phyloP scores from a whole-genome alignment of 2,888 invertebrate species.

The Amiota communis region DNA sequence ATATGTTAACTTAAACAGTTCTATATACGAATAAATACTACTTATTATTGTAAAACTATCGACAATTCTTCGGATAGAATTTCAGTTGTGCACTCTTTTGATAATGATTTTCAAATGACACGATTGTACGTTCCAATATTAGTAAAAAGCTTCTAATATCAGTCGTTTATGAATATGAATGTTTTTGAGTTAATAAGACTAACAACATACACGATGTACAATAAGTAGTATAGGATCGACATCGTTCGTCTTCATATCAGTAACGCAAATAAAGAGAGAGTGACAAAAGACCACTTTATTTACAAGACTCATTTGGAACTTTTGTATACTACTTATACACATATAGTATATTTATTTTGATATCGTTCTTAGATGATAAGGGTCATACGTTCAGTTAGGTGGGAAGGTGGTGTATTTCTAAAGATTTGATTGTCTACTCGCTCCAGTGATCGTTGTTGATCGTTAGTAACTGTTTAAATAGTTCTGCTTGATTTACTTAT shows the following conservation, averaged over 20 bases:
- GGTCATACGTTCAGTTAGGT: background rate
- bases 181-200: background rate
- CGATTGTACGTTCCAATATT: constrained; percentile 17
- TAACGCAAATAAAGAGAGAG: too few species aligned
- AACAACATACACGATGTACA: too few species aligned
- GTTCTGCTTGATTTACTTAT: background rate
- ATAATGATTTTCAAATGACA: constrained; percentile 53
- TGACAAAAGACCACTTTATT: constrained; percentile 40
- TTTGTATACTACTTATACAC: background rate
- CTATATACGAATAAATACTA: background rate
- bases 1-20: background rate
- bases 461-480: background rate
- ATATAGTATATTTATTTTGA: constrained; percentile 42
- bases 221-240: background rate
- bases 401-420: constrained; percentile 10
- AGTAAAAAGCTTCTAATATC: constrained; percentile 37
- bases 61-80: background rate
- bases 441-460: background rate
- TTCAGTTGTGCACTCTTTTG: background rate
- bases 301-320: constrained; percentile 44
- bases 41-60: background rate
- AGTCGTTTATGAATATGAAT: background rate
- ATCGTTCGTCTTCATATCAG: too few species aligned
- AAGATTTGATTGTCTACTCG: background rate
- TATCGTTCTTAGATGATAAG: constrained; percentile 28